Conservation (phyloP, 2,888 invertebrate species). For the Bombyx huttoni region DNA sequence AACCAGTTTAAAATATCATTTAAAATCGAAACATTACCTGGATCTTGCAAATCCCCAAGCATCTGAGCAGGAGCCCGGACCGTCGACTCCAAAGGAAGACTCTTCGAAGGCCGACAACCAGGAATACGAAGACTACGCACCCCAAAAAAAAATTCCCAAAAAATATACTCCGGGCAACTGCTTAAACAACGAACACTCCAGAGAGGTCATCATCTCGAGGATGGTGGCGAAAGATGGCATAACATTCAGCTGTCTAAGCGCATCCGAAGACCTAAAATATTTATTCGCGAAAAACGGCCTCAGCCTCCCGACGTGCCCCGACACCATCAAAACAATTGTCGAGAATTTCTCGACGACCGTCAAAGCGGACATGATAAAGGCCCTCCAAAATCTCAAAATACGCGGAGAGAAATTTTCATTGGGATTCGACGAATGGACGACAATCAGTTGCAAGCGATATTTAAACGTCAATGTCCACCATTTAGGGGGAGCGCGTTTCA, state of each 20-base stretch:
- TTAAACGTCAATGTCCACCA: not conserved
- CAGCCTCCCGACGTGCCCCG: constrained; percentile 1
- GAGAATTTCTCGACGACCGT: not conserved
- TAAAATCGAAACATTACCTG: constrained; percentile 6
- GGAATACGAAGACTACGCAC: constrained; percentile 6
- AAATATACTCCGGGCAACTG: constrained; percentile 7
- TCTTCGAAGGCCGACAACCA: constrained; percentile 2
- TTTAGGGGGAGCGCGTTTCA: not conserved
- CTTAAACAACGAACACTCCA: constrained; percentile 9
- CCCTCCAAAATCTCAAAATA: not conserved
- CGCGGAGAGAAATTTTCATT: constrained; percentile 4
- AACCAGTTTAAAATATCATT: constrained; percentile 8
- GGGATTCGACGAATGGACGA: constrained; percentile 5
- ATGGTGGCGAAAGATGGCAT: constrained; percentile 10
- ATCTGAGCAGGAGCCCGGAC: constrained; percentile 1
- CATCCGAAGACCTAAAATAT: constrained; percentile 7
- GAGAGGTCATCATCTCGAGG: constrained; percentile 6
- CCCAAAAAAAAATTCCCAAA: constrained; percentile 4
- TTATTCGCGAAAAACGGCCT: constrained; percentile 8
- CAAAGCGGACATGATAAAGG: not conserved
- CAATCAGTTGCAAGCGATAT: not conserved
- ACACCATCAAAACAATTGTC: not conserved
- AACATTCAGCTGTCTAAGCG: constrained; percentile 5
- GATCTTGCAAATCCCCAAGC: constrained; percentile 1
- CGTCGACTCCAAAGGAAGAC: not conserved